These are phyloP conservation scores for Micronisus gabar DNA, from an alignment of 2,113 vertebrate species.

Conservation along the genomic window DNA sequence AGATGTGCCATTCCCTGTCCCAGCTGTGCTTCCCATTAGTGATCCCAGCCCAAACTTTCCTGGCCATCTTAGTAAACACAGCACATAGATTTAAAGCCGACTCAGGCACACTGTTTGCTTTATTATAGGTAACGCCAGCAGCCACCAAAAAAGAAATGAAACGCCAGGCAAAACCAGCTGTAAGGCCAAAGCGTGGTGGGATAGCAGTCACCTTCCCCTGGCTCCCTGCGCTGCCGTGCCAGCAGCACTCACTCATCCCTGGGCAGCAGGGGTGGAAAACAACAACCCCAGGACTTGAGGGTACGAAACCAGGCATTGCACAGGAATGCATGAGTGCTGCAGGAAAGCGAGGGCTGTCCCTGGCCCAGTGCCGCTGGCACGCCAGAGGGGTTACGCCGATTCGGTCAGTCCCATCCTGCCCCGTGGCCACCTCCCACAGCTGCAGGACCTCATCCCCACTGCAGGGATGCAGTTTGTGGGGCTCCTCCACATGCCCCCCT, in stretches of 20 bases:
- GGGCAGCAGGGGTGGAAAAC: not conserved
- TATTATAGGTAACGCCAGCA: not conserved
- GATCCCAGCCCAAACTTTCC: not conserved
- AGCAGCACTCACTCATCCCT: not conserved
- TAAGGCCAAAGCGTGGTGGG: not conserved
- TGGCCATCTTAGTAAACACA: not conserved
- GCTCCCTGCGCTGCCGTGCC: not conserved
- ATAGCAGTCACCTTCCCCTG: no score
- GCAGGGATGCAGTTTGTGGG: not conserved
- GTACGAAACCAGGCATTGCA: not conserved
- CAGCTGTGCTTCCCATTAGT: not conserved
- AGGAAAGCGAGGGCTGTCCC: not conserved
- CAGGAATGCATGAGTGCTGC: fast-evolving
- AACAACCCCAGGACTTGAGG: no score
- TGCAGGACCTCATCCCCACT: not conserved
- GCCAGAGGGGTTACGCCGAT: fast-evolving
- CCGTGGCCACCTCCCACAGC: not conserved
- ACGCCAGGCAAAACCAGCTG: not conserved
- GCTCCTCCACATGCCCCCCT: not conserved
- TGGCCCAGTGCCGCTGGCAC: not conserved
- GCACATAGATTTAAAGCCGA: not conserved
- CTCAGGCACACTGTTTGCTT: not conserved
- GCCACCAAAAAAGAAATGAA: not conserved
- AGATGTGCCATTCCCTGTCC: not conserved
- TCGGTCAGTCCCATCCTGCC: not conserved